Conservation (phyloP, 2,888 invertebrate genomes). For the Congeria kusceri region DNA sequence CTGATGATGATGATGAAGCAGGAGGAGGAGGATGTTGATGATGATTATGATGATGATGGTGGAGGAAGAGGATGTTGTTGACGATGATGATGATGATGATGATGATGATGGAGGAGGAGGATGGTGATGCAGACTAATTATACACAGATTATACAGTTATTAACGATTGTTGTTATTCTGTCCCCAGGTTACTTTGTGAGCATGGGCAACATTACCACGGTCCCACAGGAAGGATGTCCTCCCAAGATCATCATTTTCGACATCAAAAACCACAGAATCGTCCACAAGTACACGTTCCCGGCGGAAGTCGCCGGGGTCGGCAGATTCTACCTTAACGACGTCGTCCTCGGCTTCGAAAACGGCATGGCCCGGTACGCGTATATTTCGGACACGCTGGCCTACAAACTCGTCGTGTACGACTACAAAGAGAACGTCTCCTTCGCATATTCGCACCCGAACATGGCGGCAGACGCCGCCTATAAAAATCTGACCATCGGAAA, state of each 20-base stretch:
- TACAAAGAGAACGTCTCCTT: conserved; percentile 48
- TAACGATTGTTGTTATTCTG: too few relatives aligned
- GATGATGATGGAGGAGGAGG: too few relatives aligned
- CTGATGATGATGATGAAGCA: too few relatives aligned
- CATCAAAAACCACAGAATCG: conserved; percentile 51
- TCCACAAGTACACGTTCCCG: conserved; percentile 63
- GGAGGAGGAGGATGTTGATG: too few relatives aligned
- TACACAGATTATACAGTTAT: too few relatives aligned
- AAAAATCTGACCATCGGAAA: conserved; percentile 59
- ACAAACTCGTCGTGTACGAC: conserved; percentile 69
- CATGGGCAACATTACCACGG: conserved; percentile 27
- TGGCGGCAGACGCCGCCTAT: conserved; percentile 51
- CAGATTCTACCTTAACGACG: conserved; percentile 67
- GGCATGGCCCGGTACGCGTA: conserved; percentile 61
- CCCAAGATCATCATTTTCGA: conserved; percentile 70
- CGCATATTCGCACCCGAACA: conserved; percentile 56
- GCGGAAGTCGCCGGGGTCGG: conserved; percentile 38
- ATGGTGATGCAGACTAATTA: too few relatives aligned
- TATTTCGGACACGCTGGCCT: conserved; percentile 68
- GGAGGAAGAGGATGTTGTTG: too few relatives aligned
- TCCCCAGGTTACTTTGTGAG: conserved; percentile 40
- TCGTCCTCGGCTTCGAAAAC: conserved; percentile 65
- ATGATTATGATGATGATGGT: too few relatives aligned
- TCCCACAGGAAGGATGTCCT: conserved; percentile 59
- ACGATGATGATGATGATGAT: too few relatives aligned